phyloP scores from a whole-genome alignment of 2,888 invertebrate genomes.

The Sesamia inferens region DNA sequence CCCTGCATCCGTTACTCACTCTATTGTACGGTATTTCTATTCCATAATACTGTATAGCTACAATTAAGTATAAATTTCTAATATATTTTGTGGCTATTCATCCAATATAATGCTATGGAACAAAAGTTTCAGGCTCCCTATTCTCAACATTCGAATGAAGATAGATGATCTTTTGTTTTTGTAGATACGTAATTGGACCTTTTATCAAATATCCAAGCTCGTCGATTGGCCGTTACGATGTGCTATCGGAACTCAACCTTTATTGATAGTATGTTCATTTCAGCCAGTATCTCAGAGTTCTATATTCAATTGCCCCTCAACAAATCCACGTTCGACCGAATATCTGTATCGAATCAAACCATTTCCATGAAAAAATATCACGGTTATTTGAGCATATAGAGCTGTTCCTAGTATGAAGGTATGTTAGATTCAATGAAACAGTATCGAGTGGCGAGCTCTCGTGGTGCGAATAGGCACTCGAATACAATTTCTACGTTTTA shows the following conservation, averaged over 20 bases:
- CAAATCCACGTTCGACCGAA: slow-evolving; percentile 6
- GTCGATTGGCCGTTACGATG: neutral
- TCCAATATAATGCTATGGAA: neutral
- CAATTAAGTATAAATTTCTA: neutral
- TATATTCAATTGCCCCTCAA: neutral
- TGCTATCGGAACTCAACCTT: neutral
- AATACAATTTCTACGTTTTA: slow-evolving; percentile 25
- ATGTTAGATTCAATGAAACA: slow-evolving; percentile 13
- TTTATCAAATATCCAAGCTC: neutral
- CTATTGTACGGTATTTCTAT: neutral
- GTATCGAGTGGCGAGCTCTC: slow-evolving; percentile 25
- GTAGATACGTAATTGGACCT: neutral
- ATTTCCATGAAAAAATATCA: neutral
- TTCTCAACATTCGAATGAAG: neutral
- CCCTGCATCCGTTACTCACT: too few species aligned
- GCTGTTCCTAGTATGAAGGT: neutral
- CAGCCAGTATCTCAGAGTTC: neutral
- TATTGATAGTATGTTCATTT: neutral
- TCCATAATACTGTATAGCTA: neutral
- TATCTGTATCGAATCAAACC: slow-evolving; percentile 32
- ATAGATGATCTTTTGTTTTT: neutral
- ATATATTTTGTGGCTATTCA: neutral
- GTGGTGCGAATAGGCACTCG: slow-evolving; percentile 30
- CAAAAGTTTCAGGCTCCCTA: neutral
- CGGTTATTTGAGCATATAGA: neutral